Percentiles rank a stretch among this genome's conserved stretches.
Conservation (phyloP, 1,140 invertebrate species). For the Phymastichus coffea region DNA sequence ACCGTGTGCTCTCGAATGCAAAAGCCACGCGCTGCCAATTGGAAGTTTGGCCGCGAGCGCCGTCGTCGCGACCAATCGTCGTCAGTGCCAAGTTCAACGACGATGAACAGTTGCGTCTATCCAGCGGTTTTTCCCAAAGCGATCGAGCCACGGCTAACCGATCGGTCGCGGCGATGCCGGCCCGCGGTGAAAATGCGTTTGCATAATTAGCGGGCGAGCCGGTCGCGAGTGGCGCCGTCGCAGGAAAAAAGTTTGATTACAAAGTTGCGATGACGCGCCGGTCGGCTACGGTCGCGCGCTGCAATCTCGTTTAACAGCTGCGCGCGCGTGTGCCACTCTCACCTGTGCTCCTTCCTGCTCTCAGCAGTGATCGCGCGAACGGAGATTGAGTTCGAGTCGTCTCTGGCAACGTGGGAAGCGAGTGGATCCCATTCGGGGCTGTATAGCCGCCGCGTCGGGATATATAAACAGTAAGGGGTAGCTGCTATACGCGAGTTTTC, state of each 20-base stretch:
- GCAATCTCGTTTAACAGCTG: background rate
- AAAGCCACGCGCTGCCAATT: no score
- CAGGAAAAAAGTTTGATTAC: conserved; percentile 28
- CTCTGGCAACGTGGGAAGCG: conserved; percentile 41
- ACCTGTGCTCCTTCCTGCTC: background rate
- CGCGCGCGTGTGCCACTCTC: background rate
- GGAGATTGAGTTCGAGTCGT: conserved; percentile 50
- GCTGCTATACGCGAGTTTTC: conserved; percentile 4
- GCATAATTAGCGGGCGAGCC: conserved; percentile 21
- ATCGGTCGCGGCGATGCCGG: no score
- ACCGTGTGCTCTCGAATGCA: no score
- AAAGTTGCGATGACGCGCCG: conserved; percentile 9
- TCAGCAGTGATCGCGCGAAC: conserved; percentile 2
- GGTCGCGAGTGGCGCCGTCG: no score
- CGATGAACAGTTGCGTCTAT: no score
- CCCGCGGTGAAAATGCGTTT: background rate
- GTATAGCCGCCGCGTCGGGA: background rate
- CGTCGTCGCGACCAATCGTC: no score
- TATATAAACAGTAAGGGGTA: conserved; percentile 13
- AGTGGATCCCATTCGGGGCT: conserved; percentile 37
- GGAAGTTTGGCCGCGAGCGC: no score
- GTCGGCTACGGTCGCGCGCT: background rate
- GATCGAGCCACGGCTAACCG: no score
- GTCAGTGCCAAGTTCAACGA: no score
- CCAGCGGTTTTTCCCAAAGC: no score